phyloP scores from a whole-genome alignment of 2,113 vertebrate genomes.

The Hypomesus transpacificus region DNA sequence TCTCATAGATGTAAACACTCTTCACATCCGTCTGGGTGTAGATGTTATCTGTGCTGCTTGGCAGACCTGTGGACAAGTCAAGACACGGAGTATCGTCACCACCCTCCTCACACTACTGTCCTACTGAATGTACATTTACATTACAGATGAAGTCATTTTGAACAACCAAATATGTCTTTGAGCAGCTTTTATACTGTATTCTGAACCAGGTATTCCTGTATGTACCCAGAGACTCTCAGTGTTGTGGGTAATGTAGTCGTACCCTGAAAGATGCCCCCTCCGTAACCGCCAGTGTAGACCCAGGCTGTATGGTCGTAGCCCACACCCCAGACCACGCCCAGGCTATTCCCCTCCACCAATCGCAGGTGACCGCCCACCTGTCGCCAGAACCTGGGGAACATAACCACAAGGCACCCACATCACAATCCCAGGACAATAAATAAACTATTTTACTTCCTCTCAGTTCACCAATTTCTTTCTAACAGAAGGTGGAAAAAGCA shows the following conservation, averaged over 20 bases:
- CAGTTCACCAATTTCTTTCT: too few relatives aligned
- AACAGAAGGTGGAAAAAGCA: too few relatives aligned
- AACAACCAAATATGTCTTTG: neutral
- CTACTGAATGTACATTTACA: neutral
- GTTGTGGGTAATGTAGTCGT: constrained; percentile 13
- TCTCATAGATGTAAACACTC: constrained; percentile 91
- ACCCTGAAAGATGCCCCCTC: constrained; percentile 91
- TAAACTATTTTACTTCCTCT: neutral
- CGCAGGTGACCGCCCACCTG: constrained; percentile 92
- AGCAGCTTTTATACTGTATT: neutral
- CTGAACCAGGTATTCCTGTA: neutral
- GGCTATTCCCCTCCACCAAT: constrained; percentile 80
- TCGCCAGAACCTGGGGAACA: constrained; percentile 87
- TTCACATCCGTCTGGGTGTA: constrained; percentile 87
- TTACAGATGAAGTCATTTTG: too few relatives aligned
- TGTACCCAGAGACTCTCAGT: neutral
- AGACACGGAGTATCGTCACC: neutral
- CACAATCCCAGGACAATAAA: neutral
- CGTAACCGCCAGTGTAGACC: constrained; percentile 86
- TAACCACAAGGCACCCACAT: neutral
- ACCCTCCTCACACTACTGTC: neutral
- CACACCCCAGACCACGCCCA: constrained; percentile 90
- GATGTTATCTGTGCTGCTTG: constrained; percentile 85
- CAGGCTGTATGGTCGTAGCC: constrained; percentile 90
- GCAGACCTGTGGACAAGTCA: constrained; percentile 68